Base-by-base conservation (phyloP, 2,113 vertebrate species). In the Gopherus flavomarginatus region DNA sequence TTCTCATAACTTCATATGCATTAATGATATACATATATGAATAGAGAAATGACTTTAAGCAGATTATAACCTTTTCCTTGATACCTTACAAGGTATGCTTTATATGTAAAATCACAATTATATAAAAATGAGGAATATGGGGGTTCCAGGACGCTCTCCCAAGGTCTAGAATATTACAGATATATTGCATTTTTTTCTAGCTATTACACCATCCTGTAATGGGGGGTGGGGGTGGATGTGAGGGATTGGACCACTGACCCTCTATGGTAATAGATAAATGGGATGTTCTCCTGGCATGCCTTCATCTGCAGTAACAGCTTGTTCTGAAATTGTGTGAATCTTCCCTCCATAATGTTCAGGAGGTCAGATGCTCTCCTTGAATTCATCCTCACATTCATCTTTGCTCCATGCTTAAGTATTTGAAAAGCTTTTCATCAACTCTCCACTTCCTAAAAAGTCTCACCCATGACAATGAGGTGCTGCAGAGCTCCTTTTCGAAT, bases 261-360 rank as follows among this genome's bases (percentile, higher is more conserved):
- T 26, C 57, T 29, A 27, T 59, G 27, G 57, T 59, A 26, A 59
- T 29, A 26, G 26, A 59, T 29, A 59, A 11, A 27, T 59, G 57
- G 4, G 57, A 5, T 29, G 26, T 59, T 85, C 2, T 81, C 54
- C 17, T 57, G 2, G 21, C 2, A 44, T 3, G 47, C 83, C 81
- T 16, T 87, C 26, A 52, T 49, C 3, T 7, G 8, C 14, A 42
- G 22, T 17, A 24, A 90, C 69, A 81, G 4, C 0, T 2, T 77
- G 56, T 12, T 27, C 50, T 59, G 49, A 85, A 83, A 72, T 0
- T n/a, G 1, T 1, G 72, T 54, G 4, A 3, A 44, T 3, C 0
- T 82, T 93, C 24, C 84, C 47, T 59, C 49, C 56, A 3, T 8
- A 77, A 53, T 77, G 82, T 17, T 9, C 29, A 85, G 38, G 86